Percentiles rank a stretch among this genome's conserved stretches.
Evolutionary conservation across 2,113 vertebrate genomes (phyloP).

Genomic region (Caretta caretta): DNA sequence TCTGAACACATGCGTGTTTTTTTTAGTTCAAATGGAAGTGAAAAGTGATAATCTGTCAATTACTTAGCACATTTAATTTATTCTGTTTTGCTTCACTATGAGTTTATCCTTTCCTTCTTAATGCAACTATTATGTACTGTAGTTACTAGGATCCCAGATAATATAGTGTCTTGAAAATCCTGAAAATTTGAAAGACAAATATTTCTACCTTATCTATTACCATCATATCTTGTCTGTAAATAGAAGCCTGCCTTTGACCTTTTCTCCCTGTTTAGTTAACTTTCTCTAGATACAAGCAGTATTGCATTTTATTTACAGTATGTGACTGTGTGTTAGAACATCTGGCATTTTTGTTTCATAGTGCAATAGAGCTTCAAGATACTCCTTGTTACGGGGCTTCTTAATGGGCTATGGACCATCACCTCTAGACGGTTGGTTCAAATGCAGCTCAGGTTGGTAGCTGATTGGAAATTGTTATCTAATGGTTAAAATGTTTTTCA

Average conservation of each 20-base stretch:
- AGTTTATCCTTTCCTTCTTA: background rate
- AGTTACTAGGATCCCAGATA: background rate
- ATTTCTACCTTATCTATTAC: background rate
- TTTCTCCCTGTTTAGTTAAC: background rate
- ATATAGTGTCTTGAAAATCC: background rate
- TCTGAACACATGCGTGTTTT: background rate
- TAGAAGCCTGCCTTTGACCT: background rate
- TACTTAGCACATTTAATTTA: slow-evolving; percentile 5
- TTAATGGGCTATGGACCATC: background rate
- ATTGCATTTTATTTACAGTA: background rate
- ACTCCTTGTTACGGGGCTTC: background rate
- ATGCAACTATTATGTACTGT: background rate
- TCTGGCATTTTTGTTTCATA: background rate
- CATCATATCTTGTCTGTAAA: background rate
- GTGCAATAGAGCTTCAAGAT: background rate
- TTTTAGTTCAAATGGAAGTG: background rate
- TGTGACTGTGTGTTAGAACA: background rate
- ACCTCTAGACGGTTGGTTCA: background rate
- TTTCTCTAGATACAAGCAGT: background rate
- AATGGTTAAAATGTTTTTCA: background rate
- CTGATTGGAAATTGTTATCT: background rate
- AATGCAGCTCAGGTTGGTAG: background rate
- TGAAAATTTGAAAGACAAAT: background rate
- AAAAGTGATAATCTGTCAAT: background rate
- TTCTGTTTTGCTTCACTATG: background rate